Conservation (phyloP, 2,888 invertebrate species). For the Xestia c-nigrum region DNA sequence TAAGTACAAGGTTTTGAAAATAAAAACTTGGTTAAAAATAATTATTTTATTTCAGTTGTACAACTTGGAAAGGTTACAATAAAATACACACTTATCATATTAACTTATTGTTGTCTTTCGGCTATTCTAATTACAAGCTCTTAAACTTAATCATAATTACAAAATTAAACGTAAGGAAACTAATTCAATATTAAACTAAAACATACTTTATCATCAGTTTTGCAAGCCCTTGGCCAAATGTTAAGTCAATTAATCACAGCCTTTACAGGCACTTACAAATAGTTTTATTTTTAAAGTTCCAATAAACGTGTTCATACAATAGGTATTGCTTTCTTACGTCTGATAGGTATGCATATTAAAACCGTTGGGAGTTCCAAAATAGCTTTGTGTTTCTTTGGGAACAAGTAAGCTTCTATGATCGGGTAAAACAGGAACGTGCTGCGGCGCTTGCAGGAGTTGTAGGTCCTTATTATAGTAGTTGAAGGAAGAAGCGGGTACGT, state of each 20-base stretch:
- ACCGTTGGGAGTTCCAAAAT: slow-evolving; percentile 27
- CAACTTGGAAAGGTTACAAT: slow-evolving; percentile 63
- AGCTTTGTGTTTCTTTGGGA: slow-evolving; percentile 19
- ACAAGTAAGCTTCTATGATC: slow-evolving; percentile 22
- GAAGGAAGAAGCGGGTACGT: slow-evolving; percentile 52
- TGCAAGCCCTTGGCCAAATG: slow-evolving; percentile 39
- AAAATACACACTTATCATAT: slow-evolving; percentile 40
- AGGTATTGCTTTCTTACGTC: not conserved
- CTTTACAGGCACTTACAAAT: slow-evolving; percentile 59
- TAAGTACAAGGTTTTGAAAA: slow-evolving; percentile 5
- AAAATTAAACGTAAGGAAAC: slow-evolving; percentile 35
- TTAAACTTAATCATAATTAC: slow-evolving; percentile 30
- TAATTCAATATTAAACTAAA: slow-evolving; percentile 20
- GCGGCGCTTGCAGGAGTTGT: slow-evolving; percentile 28
- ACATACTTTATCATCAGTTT: slow-evolving; percentile 27
- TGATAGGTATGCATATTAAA: slow-evolving; percentile 1
- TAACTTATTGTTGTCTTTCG: slow-evolving; percentile 59
- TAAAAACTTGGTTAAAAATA: slow-evolving; percentile 50
- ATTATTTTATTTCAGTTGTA: slow-evolving; percentile 61
- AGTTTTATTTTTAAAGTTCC: slow-evolving; percentile 22
- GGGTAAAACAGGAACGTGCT: slow-evolving; percentile 21
- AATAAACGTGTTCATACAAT: slow-evolving; percentile 7
- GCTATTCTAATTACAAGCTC: slow-evolving; percentile 55
- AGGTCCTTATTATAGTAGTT: slow-evolving; percentile 47
- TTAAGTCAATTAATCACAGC: slow-evolving; percentile 66